Evolutionary conservation across 1,140 invertebrate species (phyloP).

Genomic region (Metopolophium dirhodum): DNA sequence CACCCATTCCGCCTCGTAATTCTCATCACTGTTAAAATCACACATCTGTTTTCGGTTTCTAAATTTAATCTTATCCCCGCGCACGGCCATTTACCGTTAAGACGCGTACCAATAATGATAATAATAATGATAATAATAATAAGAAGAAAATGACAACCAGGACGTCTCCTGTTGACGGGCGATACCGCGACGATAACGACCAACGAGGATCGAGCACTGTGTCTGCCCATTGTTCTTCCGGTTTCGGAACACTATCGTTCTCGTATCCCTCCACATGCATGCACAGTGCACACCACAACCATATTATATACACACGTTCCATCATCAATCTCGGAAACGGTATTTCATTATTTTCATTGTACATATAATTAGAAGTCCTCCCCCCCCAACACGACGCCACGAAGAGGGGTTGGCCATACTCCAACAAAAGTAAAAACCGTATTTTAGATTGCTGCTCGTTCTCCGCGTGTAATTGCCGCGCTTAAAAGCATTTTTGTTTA

Average conservation of each 20-base stretch:
- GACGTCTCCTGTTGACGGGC: background rate
- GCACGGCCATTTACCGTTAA: slow-evolving; percentile 6
- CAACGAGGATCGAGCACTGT: background rate
- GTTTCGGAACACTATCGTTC: background rate
- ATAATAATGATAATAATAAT: background rate
- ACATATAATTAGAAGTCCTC: slow-evolving; percentile 19
- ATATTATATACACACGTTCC: background rate
- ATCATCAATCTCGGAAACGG: background rate
- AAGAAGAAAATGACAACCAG: background rate
- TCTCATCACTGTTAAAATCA: background rate
- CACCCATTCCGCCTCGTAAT: background rate
- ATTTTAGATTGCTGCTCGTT: background rate
- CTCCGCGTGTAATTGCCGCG: background rate
- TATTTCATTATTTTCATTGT: slow-evolving; percentile 5
- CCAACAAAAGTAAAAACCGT: slow-evolving; percentile 4
- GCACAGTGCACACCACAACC: background rate
- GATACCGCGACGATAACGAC: slow-evolving; percentile 3
- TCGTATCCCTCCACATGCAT: background rate
- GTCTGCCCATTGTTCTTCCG: background rate
- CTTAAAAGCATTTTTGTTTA: background rate
- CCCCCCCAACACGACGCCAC: no score
- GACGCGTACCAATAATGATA: background rate
- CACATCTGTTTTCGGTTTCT: slow-evolving; percentile 40
- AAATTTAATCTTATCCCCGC: slow-evolving; percentile 36
- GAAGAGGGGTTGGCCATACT: background rate